Conservation (phyloP, 2,888 invertebrate genomes). For the Latrodectus hesperus region DNA sequence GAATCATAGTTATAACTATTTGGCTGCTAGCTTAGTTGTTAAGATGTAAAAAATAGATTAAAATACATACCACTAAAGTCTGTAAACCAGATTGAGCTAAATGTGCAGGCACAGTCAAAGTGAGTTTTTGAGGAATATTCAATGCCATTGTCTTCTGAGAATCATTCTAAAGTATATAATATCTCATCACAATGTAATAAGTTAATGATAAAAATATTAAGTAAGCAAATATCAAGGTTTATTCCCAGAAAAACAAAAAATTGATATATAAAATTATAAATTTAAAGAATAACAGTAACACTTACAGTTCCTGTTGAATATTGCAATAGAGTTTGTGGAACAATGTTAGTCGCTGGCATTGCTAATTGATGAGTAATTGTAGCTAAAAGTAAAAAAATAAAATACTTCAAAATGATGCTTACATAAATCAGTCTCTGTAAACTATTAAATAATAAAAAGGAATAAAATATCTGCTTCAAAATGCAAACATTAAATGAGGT, state of each 20-base stretch:
- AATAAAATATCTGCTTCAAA: too few species aligned
- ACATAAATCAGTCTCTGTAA: too few species aligned
- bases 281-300: background rate
- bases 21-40: too few species aligned
- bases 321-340: slow-evolving; percentile 70
- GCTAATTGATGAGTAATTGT: slow-evolving; percentile 66
- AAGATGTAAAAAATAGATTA: background rate
- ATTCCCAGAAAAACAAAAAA: background rate
- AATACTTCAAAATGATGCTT: too few species aligned
- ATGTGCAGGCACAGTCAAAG: slow-evolving; percentile 67
- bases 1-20: too few species aligned
- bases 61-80: slow-evolving; percentile 66
- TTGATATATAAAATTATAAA: background rate
- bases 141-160: slow-evolving; percentile 69
- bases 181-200: slow-evolving; percentile 5
- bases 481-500: too few species aligned
- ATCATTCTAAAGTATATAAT: slow-evolving; percentile 63
- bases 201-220: background rate
- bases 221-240: background rate
- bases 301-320: slow-evolving; percentile 65
- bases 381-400: slow-evolving; percentile 11
- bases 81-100: slow-evolving; percentile 67
- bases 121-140: slow-evolving; percentile 69
- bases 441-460: too few species aligned
- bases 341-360: slow-evolving; percentile 67